A percentile compares a stretch with the other conserved stretches of the same genome.
Conservation (phyloP, 2,113 vertebrate species). For the Corydoras maculifer region DNA sequence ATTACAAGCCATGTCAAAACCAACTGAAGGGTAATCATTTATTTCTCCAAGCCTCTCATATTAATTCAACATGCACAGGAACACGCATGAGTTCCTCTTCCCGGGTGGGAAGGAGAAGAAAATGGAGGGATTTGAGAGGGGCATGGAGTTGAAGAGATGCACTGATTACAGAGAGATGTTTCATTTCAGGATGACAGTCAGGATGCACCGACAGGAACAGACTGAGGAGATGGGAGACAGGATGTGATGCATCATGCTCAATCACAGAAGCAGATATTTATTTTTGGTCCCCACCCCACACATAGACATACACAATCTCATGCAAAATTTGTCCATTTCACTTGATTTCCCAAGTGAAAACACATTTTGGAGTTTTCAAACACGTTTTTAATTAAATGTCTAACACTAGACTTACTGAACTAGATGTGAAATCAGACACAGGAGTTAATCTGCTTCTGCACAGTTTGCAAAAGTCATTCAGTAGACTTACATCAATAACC, state of each 20-base stretch:
- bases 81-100: slow-evolving; percentile 24
- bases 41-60: slow-evolving; percentile 32
- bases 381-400: too few relatives aligned
- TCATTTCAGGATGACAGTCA: slow-evolving; percentile 14
- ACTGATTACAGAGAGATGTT: slow-evolving; percentile 11
- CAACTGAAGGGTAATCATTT: slow-evolving; percentile 40
- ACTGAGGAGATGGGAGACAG: background rate
- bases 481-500: too few relatives aligned
- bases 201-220: slow-evolving; percentile 5
- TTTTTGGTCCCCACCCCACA: background rate
- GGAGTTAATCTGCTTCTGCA: too few relatives aligned
- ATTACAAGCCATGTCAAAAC: slow-evolving; percentile 36
- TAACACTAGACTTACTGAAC: too few relatives aligned
- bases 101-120: slow-evolving; percentile 1
- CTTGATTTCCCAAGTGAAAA: too few relatives aligned
- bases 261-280: background rate
- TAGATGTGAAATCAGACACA: too few relatives aligned
- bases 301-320: background rate
- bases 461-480: too few relatives aligned
- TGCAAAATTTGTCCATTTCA: too few relatives aligned
- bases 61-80: slow-evolving; percentile 24
- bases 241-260: slow-evolving; percentile 8
- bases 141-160: slow-evolving; percentile 5
- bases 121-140: slow-evolving; percentile 1
- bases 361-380: too few relatives aligned